Conservation (phyloP, 2,888 invertebrate species). For the Limnephilus lunatus region DNA sequence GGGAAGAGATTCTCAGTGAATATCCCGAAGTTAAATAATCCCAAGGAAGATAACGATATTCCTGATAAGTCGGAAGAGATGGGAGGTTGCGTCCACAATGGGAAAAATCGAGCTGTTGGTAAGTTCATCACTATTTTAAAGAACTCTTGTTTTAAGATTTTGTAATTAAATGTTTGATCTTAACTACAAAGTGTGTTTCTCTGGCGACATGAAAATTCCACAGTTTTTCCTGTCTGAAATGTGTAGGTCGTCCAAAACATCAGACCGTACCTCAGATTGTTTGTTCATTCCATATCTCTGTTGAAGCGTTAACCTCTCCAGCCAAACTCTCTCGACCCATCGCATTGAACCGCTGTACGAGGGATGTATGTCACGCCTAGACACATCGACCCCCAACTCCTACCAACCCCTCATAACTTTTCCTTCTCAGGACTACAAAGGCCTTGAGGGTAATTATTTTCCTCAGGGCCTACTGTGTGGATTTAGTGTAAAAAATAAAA, state of each 20-base stretch:
- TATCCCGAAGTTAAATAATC: slow-evolving; percentile 44
- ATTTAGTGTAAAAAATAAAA: no score
- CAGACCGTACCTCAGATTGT: neutral
- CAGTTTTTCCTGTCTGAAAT: neutral
- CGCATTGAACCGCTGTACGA: no score
- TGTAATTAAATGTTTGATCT: neutral
- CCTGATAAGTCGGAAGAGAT: slow-evolving; percentile 37
- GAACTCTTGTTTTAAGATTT: neutral
- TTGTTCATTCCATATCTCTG: neutral
- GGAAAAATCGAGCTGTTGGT: slow-evolving; percentile 60
- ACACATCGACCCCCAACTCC: no score
- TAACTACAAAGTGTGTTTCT: neutral
- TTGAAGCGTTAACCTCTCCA: no score
- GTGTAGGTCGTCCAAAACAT: neutral
- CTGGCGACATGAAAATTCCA: neutral
- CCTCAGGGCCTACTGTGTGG: no score
- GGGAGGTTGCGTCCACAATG: slow-evolving; percentile 60
- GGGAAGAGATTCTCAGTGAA: slow-evolving; percentile 75
- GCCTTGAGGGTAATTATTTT: no score
- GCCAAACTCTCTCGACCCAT: no score
- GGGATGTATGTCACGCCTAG: no score
- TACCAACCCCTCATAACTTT: no score
- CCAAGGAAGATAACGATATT: slow-evolving; percentile 51
- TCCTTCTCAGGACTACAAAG: no score
- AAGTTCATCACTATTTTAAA: slow-evolving; percentile 12